A percentile compares a stretch with the other conserved stretches of the same genome.
phyloP scores from a whole-genome alignment of 2,113 vertebrate genomes.

The Antechinus stuartii region DNA sequence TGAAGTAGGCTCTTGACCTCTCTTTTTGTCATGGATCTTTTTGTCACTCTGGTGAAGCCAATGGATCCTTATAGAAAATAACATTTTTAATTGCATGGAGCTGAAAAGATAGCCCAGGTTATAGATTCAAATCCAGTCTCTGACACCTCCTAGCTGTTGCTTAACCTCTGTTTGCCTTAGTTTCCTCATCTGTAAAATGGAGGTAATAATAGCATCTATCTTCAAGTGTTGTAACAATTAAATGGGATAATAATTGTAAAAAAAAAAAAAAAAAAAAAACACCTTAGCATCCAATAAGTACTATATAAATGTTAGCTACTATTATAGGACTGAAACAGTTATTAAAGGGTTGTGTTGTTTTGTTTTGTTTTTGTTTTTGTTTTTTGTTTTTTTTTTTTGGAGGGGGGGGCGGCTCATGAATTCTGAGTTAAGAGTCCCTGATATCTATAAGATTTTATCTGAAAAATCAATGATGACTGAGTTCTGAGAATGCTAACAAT shows the following conservation, averaged over 20 bases:
- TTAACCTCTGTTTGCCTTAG: background rate
- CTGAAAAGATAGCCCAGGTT: background rate
- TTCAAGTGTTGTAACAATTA: background rate
- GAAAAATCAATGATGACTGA: background rate
- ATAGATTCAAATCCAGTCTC: background rate
- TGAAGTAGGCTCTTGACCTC: background rate
- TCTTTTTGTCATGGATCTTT: background rate
- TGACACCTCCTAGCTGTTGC: background rate
- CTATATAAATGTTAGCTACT: background rate
- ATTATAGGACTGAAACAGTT: background rate
- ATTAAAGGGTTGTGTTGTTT: too few species aligned
- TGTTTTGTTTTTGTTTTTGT: too few species aligned
- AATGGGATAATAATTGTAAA: background rate
- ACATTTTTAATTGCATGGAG: background rate
- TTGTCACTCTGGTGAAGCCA: background rate
- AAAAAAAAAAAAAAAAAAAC: background rate
- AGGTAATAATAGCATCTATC: background rate
- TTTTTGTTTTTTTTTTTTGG: too few species aligned
- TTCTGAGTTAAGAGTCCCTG: background rate
- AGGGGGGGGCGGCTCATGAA: too few species aligned
- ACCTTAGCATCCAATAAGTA: background rate
- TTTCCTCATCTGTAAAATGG: background rate
- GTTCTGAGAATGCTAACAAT: background rate
- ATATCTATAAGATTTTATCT: background rate
- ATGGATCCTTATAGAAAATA: background rate